Evolutionary conservation across 2,797 vertebrate genomes (phyloP).

Genomic region (Sebastes variabilis): DNA sequence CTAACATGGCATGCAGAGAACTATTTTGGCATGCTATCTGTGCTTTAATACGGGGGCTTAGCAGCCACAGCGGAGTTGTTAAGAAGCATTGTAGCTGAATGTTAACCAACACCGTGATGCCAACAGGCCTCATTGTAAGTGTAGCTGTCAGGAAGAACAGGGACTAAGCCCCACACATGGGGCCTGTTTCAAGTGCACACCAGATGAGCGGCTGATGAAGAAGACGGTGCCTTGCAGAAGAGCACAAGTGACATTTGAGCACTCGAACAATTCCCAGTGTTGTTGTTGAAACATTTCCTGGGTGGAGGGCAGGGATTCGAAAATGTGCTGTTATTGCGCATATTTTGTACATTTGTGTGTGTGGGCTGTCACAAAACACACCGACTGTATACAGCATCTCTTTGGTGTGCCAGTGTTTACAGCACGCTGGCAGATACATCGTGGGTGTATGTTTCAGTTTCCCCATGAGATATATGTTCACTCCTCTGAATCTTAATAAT

Average conservation of each 20-base stretch:
- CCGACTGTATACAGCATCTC: constrained; percentile 6
- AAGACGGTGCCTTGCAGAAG: constrained; percentile 8
- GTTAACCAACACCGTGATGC: constrained; percentile 56
- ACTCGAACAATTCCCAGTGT: constrained; percentile 26
- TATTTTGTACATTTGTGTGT: constrained; percentile 21
- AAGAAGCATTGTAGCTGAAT: constrained; percentile 59
- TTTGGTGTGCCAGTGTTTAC: constrained; percentile 29
- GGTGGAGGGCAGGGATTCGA: constrained; percentile 18
- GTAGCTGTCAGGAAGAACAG: constrained; percentile 53
- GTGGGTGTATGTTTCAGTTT: constrained; percentile 40
- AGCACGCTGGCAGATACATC: constrained; percentile 19
- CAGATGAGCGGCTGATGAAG: constrained; percentile 51
- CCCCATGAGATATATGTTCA: constrained; percentile 33
- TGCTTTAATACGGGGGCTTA: constrained; percentile 63
- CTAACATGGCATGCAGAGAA: constrained; percentile 48
- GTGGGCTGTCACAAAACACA: constrained; percentile 11
- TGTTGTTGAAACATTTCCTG: constrained; percentile 26
- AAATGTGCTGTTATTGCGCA: constrained; percentile 1
- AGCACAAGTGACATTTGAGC: constrained; percentile 28
- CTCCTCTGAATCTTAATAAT: constrained; percentile 29
- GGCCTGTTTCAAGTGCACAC: constrained; percentile 28
- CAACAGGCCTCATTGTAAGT: constrained; percentile 52
- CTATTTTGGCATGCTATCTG: constrained; percentile 43
- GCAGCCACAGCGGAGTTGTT: constrained; percentile 61
- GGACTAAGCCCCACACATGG: constrained; percentile 38